phyloP scores from a whole-genome alignment of 2,888 invertebrate genomes.

The Pyrgus malvae region DNA sequence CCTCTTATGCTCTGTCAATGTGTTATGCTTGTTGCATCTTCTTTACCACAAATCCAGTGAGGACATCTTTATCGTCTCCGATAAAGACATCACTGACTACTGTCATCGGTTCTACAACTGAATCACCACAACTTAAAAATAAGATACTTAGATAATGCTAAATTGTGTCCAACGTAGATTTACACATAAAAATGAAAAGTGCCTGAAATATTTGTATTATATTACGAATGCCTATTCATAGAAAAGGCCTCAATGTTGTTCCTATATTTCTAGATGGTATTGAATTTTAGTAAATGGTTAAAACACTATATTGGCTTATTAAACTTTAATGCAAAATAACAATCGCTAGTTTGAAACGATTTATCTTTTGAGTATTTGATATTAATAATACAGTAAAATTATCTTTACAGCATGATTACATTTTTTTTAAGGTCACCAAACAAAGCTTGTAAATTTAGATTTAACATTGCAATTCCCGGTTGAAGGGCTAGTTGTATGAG shows the following conservation, averaged over 20 bases:
- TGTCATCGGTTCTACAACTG: conserved; percentile 49
- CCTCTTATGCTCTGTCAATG: conserved; percentile 84
- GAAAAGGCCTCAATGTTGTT: conserved; percentile 1
- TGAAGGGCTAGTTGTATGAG: conserved; percentile 19
- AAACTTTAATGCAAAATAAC: background rate
- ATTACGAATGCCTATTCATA: background rate
- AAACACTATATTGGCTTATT: background rate
- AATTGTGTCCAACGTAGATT: background rate
- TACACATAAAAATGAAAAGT: conserved; percentile 7
- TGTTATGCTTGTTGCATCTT: conserved; percentile 84
- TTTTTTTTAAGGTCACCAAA: background rate
- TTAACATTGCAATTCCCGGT: conserved; percentile 19
- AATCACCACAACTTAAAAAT: conserved; percentile 6
- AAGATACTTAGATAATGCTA: background rate
- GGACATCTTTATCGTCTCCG: conserved; percentile 50
- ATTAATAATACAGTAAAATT: background rate
- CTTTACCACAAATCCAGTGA: conserved; percentile 62
- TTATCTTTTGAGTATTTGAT: conserved; percentile 1
- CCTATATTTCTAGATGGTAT: background rate
- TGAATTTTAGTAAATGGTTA: background rate
- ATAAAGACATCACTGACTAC: conserved; percentile 65
- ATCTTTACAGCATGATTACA: conserved; percentile 14
- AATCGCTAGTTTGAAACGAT: conserved; percentile 6
- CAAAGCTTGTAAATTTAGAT: conserved; percentile 13
- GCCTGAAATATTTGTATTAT: background rate